Evolutionary conservation across 23 tunicate species (phyloP).

Genomic region (Styela clava): DNA sequence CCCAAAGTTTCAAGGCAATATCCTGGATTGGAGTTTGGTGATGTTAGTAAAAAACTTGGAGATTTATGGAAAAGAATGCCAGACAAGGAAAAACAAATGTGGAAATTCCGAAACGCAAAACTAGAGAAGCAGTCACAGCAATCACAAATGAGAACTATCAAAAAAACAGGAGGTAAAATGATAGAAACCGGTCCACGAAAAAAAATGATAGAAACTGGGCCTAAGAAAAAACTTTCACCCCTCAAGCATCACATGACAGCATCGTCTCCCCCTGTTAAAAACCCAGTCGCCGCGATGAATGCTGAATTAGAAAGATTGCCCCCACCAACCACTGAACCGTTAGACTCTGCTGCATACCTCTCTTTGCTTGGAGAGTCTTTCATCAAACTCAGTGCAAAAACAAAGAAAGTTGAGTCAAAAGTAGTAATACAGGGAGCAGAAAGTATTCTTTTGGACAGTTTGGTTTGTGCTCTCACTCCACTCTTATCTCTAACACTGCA

Average conservation of each 20-base stretch:
- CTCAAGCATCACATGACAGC: neutral
- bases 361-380: constrained; percentile 67
- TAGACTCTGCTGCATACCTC: constrained; percentile 86
- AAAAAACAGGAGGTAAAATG: constrained; percentile 73
- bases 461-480: constrained; percentile 65
- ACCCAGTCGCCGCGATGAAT: constrained; percentile 71
- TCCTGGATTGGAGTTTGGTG: constrained; percentile 89
- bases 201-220: constrained; percentile 15
- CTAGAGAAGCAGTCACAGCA: constrained; percentile 41
- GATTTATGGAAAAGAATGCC: constrained; percentile 83
- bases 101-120: constrained; percentile 62
- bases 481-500: constrained; percentile 57
- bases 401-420: constrained; percentile 17
- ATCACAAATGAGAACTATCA: constrained; percentile 22
- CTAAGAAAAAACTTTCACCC: neutral
- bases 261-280: constrained; percentile 41
- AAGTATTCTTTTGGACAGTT: constrained; percentile 44
- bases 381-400: constrained; percentile 24
- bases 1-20: constrained; percentile 64
- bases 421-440: constrained; percentile 21
- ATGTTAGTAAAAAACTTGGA: constrained; percentile 84
- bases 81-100: constrained; percentile 85
- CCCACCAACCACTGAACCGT: constrained; percentile 52
- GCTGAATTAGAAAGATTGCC: constrained; percentile 57
- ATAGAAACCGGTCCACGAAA: constrained; percentile 95